Percentiles rank a stretch among this genome's conserved stretches.
Conservation (phyloP, 2,888 invertebrate species). For the Anthophora plumipes region DNA sequence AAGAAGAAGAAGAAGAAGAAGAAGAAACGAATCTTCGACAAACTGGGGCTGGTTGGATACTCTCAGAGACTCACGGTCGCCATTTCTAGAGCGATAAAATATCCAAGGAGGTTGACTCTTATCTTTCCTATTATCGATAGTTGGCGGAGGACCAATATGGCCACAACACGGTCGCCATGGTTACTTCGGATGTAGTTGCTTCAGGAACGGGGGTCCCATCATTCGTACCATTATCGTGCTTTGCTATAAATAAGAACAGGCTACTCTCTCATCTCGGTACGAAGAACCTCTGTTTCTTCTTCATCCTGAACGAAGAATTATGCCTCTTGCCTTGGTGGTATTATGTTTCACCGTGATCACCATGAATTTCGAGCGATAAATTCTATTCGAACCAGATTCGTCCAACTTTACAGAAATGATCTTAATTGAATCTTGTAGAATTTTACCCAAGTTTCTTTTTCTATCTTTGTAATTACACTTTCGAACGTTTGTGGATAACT, state of each 20-base stretch:
- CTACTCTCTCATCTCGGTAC: conserved; percentile 63
- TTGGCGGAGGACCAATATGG: conserved; percentile 82
- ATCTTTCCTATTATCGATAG: conserved; percentile 85
- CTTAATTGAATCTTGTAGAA: no score
- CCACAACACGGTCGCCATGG: conserved; percentile 75
- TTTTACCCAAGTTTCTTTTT: no score
- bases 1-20: no score
- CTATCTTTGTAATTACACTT: no score
- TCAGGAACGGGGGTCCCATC: conserved; percentile 77
- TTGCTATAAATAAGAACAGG: conserved; percentile 80
- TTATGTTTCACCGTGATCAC: conserved; percentile 6
- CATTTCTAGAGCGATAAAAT: conserved; percentile 77
- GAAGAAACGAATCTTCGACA: neutral
- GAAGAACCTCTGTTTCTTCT: conserved; percentile 1
- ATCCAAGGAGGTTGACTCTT: conserved; percentile 72
- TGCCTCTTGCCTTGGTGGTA: neutral
- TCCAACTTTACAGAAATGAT: no score
- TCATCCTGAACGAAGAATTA: neutral
- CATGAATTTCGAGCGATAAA: neutral
- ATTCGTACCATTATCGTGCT: conserved; percentile 82
- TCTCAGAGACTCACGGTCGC: conserved; percentile 66
- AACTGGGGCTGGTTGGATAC: conserved; percentile 9
- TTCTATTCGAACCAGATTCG: neutral
- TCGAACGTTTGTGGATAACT: no score
- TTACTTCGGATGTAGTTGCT: conserved; percentile 71